Evolutionary conservation across 2,888 invertebrate species (phyloP), one percentile per base, ranked within the genome.

Genomic region (Fragum sueziense): DNA sequence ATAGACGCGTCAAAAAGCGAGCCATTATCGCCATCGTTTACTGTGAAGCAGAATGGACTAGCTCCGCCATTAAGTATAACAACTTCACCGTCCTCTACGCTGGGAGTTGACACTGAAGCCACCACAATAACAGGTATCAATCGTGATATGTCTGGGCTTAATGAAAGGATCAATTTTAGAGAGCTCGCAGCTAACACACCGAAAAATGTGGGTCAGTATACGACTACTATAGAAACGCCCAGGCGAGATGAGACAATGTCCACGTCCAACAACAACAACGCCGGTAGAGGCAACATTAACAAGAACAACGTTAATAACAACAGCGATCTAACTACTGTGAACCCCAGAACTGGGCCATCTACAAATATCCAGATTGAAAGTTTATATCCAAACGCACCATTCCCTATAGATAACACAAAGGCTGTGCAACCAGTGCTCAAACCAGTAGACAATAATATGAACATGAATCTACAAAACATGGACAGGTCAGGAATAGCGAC

Each of bases 311-410:
- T 14, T 31, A 25, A 61, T 14, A 37, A 41, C 65, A 41, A 22
- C 65, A 41, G 17, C 20, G 9, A 9, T 9, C 4, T 34, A 33
- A 14, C 20, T 25, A 41, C 34, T 27, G 2, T 25, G 11, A 34
- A 4, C 4, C 34, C 65, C 7, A 1, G 22, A 9, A 41, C 41
- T 27, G 25, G 41, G 25, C 22, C 9, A 20, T 65, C 65, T 9
- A 65, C 65, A 34, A 25, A 65, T 34, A 22, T 65, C 6, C 37
- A 65, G 25, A 65, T 65, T 25, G 65, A 65, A 41, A 65, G 41
- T 65, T 34, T 65, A n/a, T 65, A 65, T 41, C 65, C 65, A 41
- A 34, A 37, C 25, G 65, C 65, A 3, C 65, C 65, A 25, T 65
- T 65, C 20, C 65, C 65, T 1, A 65, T 65, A 9, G 27, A 41